phyloP scores from a whole-genome alignment of 2,797 vertebrate genomes.

The Manis javanica region DNA sequence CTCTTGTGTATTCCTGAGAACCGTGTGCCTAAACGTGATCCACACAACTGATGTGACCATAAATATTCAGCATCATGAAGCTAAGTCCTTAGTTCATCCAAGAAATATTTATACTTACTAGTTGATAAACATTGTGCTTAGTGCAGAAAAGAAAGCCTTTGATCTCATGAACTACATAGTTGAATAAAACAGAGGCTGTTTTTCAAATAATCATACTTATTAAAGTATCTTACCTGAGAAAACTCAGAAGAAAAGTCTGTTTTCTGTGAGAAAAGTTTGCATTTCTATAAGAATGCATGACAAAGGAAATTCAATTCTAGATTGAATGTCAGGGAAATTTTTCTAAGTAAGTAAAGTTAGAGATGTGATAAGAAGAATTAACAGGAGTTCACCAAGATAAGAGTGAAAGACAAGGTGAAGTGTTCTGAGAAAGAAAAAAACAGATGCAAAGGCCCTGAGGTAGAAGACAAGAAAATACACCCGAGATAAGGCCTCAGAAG shows the following conservation, averaged over 20 bases:
- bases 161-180: background rate
- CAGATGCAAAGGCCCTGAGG: background rate
- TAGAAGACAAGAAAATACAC: background rate
- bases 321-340: background rate
- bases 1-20: background rate
- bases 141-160: background rate
- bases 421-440: background rate
- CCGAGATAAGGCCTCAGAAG: background rate
- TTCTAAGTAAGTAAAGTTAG: background rate
- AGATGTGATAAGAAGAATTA: background rate
- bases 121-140: background rate
- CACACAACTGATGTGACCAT: background rate
- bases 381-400: background rate
- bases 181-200: background rate
- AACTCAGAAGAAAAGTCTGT: slow-evolving; percentile 4
- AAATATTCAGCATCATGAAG: background rate
- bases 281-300: background rate
- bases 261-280: background rate
- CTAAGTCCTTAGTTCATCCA: background rate
- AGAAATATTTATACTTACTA: background rate
- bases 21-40: background rate
- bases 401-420: background rate
- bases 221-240: background rate
- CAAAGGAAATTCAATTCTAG: background rate
- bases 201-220: slow-evolving; percentile 13